Base-by-base conservation (phyloP, 1,140 invertebrate species). In the Neotoxoptera formosana region DNA sequence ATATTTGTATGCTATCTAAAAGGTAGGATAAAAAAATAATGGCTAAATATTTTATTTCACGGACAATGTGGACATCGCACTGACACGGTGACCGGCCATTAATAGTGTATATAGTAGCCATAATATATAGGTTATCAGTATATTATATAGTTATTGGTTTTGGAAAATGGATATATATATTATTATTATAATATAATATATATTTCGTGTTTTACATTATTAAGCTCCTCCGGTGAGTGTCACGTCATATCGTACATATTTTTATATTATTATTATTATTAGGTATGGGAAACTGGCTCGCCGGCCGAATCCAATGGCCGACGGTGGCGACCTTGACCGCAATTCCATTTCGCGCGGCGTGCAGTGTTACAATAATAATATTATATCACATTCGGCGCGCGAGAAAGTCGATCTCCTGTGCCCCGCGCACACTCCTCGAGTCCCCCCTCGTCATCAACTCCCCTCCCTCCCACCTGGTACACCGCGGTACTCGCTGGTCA, bases 301-400 rank as follows among this genome's bases (percentile, higher is more conserved):
- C 60, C 4, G 4, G 60, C 23, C 36, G 11, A 84, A 47, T 86
- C 25, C 25, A 45, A 45, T 30, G 30, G 25, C 1, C 25, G 9
- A 76, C 84, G 84, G 45, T 30, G 36, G 17, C 36, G 84, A 86
- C 84, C 84, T 86, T 86, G 84, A 86, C 84, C 84, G 84, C 45
- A 86, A 47, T 86, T 86, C 41, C n/a, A 76, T n/a, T 76, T 76
- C 84, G 84, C 84, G 84, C 41, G 83, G 9, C 36, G 41, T 41
- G 36, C 30, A 25, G 83, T 25, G 36, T 86, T 45, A 86, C 81
- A 45, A 47, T 86, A 86, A 86, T 36, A 45, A 47, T 86, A 86
- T 86, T 86, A 86, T 86, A 86, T 86, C 45, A 86, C 83, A 86
- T 86, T 45, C 36, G 23, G 3, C 84, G 3, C 84, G 45, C 84